Evolutionary conservation across 1,140 invertebrate species (phyloP).

Genomic region (Drosophila prosaltans): DNA sequence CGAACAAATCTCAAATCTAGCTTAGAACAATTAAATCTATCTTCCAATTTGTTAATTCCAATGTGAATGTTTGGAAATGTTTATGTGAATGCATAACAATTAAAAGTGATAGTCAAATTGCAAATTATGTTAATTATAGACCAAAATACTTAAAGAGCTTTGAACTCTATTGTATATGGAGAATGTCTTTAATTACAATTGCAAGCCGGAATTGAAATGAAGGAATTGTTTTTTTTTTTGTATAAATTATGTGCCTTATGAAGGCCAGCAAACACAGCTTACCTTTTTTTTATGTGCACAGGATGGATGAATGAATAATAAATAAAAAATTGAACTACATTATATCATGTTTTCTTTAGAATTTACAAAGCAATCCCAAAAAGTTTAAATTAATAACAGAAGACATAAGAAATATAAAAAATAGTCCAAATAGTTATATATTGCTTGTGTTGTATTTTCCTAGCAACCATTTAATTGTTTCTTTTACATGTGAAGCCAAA

Average conservation of each 20-base stretch:
- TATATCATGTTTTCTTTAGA: too few relatives aligned
- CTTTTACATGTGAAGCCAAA: too few relatives aligned
- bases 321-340: too few relatives aligned
- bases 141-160: slow-evolving; percentile 34
- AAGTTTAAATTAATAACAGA: too few relatives aligned
- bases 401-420: too few relatives aligned
- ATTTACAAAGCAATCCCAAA: too few relatives aligned
- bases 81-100: slow-evolving; percentile 54
- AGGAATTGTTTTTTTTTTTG: not conserved
- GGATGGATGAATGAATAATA: not conserved
- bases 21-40: slow-evolving; percentile 27
- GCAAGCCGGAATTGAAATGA: slow-evolving; percentile 64
- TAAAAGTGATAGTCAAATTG: slow-evolving; percentile 70
- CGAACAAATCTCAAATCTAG: not conserved
- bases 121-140: slow-evolving; percentile 71
- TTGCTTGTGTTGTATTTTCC: too few relatives aligned
- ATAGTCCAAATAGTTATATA: too few relatives aligned
- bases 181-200: slow-evolving; percentile 56
- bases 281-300: slow-evolving; percentile 32
- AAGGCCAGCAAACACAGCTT: slow-evolving; percentile 64
- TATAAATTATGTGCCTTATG: not conserved
- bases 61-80: slow-evolving; percentile 58
- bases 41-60: slow-evolving; percentile 1
- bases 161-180: slow-evolving; percentile 40
- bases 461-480: too few relatives aligned